Conservation (phyloP, 2,113 vertebrate species). For the Geococcyx californianus region DNA sequence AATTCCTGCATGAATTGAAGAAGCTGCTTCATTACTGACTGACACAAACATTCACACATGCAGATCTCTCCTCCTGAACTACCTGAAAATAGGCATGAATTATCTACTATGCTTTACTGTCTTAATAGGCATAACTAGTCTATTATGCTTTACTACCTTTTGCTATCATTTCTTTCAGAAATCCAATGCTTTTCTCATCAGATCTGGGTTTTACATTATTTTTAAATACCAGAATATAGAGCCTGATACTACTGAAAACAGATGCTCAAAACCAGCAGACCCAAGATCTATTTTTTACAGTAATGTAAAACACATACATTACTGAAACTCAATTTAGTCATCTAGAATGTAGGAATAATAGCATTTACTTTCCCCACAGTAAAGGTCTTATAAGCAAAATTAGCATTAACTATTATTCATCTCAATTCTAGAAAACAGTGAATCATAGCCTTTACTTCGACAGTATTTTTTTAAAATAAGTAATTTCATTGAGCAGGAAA, state of each 20-base stretch:
- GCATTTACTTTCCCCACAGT: slow-evolving; percentile 17
- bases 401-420: slow-evolving; percentile 11
- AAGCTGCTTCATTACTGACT: background rate
- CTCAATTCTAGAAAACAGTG: background rate
- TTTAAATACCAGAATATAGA: background rate
- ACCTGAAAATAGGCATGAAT: background rate
- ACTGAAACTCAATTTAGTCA: slow-evolving; percentile 23
- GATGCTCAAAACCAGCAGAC: background rate
- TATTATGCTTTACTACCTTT: background rate
- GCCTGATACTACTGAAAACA: background rate
- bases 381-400: slow-evolving; percentile 16
- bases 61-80: background rate
- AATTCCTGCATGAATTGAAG: background rate
- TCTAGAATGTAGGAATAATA: slow-evolving; percentile 21
- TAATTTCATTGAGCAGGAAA: slow-evolving; percentile 3
- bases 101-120: background rate
- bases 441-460: slow-evolving; percentile 18
- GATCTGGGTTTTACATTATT: background rate
- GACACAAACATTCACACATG: background rate
- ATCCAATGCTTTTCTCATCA: background rate
- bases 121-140: background rate
- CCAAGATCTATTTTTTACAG: background rate
- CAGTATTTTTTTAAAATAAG: background rate
- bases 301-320: background rate
- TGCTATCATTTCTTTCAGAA: background rate